phyloP scores from a whole-genome alignment of 2,888 invertebrate species.

The Drosophila paucipuncta region DNA sequence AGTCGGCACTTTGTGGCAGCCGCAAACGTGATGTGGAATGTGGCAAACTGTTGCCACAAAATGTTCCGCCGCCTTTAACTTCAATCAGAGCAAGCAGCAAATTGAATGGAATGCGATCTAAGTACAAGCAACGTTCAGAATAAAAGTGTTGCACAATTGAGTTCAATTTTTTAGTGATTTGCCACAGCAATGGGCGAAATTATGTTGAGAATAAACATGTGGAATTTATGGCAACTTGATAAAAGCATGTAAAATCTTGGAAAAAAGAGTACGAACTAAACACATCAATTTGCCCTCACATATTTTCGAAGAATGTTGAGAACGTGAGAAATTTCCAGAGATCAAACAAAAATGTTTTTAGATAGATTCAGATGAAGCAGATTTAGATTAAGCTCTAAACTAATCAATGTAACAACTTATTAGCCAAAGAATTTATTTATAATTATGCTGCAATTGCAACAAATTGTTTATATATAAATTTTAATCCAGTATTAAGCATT shows the following conservation, averaged over 20 bases:
- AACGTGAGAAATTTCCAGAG: not conserved
- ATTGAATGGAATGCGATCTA: slow-evolving; percentile 44
- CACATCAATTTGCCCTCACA: not conserved
- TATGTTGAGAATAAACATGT: not conserved
- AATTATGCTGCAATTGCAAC: not conserved
- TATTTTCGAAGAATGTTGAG: not conserved
- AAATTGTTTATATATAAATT: not conserved
- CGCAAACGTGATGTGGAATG: slow-evolving; percentile 45
- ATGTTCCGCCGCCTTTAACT: slow-evolving; percentile 25
- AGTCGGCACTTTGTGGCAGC: slow-evolving; percentile 48
- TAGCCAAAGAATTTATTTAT: not conserved
- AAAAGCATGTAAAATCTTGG: not conserved
- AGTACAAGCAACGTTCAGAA: slow-evolving; percentile 19
- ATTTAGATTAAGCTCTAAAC: not conserved
- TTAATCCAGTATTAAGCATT: not conserved
- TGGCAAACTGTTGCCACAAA: slow-evolving; percentile 32
- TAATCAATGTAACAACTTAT: not conserved
- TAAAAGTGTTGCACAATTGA: slow-evolving; percentile 43
- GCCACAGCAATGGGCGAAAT: slow-evolving; percentile 1
- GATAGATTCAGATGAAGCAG: not conserved
- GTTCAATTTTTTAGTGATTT: slow-evolving; percentile 16
- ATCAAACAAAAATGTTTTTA: not conserved
- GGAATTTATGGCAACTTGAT: slow-evolving; percentile 7
- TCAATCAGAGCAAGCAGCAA: slow-evolving; percentile 43
- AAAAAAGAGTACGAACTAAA: not conserved